Evolutionary conservation across 1,140 invertebrate species (phyloP), one percentile per base, ranked within the genome.

Genomic region (Pararge aegeria): DNA sequence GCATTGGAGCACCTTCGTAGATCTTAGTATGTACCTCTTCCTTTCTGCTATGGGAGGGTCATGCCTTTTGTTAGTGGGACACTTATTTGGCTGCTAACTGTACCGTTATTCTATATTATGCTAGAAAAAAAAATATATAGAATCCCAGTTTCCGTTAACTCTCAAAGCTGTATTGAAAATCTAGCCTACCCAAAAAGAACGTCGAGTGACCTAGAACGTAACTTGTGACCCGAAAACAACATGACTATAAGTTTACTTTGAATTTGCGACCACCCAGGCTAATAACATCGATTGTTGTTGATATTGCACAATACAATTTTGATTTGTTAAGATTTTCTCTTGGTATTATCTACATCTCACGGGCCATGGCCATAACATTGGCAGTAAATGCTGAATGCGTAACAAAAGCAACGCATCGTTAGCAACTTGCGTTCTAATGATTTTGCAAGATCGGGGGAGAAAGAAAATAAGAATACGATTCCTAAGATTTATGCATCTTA

Each of bases 401-500:
- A 75, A 79, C 73, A 78, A 79, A 77, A 54, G 65, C 61, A 19
- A 68, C 29, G 30, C 59, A 52, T 74, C 68, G 63, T 62, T 68
- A 64, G 65, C 61, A 58, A 55, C 58, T 51, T 66, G 56, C 62
- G 64, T 73, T 78, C 75, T 83, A 81, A 75, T 71, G 66, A 83
- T 78, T 83, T 76, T 76, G 78, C 74, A 73, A 78, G 76, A 83
- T 73, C 69, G 66, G 73, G 68, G 58, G 65, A 76, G 71, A 78
- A 80, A 70, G 63, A 81, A 86, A 86, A 86, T 84, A 89, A 85
- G 81, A 87, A 81, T 85, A 72, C 64, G 75, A 86, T 85, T 85
- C 82, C 82, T 78, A 87, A 89, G 83, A 87, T 89, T 89, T 89
- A 87, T 83, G 78, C 71, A 64, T 75, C 64, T 83, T 78, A 83